These are phyloP conservation scores for Adelphocoris suturalis DNA, from an alignment of 2,888 invertebrate species.

Conservation along the genomic window DNA sequence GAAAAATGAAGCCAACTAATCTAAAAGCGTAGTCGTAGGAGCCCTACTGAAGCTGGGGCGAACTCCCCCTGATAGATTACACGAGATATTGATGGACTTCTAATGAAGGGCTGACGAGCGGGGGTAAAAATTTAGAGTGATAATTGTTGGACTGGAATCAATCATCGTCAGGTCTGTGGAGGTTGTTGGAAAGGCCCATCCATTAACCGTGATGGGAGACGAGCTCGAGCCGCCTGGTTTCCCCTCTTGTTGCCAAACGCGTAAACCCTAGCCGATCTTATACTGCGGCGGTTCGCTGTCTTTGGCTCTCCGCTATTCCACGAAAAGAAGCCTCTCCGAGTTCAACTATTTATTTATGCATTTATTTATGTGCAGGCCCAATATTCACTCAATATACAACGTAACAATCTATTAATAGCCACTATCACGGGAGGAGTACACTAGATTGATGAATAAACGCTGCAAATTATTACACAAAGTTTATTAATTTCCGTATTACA, in stretches of 20 bases:
- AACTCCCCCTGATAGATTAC: constrained; percentile 51
- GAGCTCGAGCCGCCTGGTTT: not conserved
- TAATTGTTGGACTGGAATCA: constrained; percentile 55
- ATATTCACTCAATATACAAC: no score
- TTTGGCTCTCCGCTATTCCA: no score
- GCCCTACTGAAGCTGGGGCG: constrained; percentile 9
- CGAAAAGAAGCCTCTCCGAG: no score
- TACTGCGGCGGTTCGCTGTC: not conserved
- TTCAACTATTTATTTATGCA: no score
- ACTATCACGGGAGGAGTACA: no score
- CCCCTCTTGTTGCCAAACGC: not conserved
- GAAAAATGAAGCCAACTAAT: constrained; percentile 36
- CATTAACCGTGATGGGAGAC: constrained; percentile 30
- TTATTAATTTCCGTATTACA: no score
- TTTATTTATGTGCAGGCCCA: no score
- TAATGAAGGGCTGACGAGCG: constrained; percentile 54
- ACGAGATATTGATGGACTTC: constrained; percentile 57
- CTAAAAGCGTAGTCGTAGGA: constrained; percentile 32
- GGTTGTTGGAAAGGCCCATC: constrained; percentile 33
- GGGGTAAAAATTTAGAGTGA: constrained; percentile 55
- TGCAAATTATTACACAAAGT: no score
- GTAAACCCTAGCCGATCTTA: not conserved
- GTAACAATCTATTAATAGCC: no score
- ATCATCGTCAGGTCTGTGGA: constrained; percentile 46
- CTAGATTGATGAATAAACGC: no score